These are phyloP conservation scores for Tadarida brasiliensis DNA, from an alignment of 2,797 vertebrate genomes.

Conservation along the genomic window DNA sequence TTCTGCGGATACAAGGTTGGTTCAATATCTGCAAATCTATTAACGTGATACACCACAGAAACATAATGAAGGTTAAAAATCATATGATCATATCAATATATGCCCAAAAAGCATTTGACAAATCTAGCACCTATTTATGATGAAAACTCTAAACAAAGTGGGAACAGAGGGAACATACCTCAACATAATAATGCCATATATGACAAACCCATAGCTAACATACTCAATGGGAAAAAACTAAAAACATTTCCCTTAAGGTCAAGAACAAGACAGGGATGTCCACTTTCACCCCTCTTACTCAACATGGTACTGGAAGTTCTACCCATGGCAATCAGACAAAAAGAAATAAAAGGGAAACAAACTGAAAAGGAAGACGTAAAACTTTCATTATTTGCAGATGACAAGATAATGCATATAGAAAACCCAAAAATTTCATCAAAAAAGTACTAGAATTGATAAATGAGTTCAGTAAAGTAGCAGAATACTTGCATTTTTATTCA, in stretches of 20 bases:
- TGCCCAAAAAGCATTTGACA: not conserved
- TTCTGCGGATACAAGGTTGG: not conserved
- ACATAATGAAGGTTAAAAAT: not conserved
- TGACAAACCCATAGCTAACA: not conserved
- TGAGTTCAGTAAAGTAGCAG: not conserved
- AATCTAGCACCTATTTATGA: not conserved
- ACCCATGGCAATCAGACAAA: not conserved
- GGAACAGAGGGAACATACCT: no score
- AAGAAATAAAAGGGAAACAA: not conserved
- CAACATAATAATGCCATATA: no score
- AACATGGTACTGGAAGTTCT: not conserved
- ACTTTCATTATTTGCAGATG: not conserved
- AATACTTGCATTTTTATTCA: not conserved
- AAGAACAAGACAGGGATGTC: not conserved
- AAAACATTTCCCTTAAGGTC: not conserved
- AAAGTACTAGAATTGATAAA: not conserved
- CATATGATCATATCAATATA: not conserved
- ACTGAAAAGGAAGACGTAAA: not conserved
- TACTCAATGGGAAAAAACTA: not conserved
- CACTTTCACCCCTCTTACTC: not conserved
- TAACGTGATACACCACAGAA: not conserved
- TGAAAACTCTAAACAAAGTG: no score
- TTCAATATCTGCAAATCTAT: no score
- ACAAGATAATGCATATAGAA: not conserved
- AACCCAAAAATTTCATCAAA: not conserved